These are phyloP conservation scores for Ptychodera flava DNA, from an alignment of 35 echinoderm and acorn worm genomes.

Conservation along the genomic window DNA sequence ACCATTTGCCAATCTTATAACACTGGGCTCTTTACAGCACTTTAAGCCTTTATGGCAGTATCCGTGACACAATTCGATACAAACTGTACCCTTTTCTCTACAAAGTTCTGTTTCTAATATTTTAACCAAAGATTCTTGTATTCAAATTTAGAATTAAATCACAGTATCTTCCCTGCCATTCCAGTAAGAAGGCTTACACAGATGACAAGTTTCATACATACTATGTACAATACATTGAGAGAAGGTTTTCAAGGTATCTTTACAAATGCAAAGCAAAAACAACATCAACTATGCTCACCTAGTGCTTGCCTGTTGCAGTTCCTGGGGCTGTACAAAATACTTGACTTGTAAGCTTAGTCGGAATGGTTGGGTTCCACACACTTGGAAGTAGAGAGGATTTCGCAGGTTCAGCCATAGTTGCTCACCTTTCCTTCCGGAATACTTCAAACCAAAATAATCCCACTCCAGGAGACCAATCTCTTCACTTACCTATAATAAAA, in stretches of 20 bases:
- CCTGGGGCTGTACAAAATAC: conserved; percentile 97
- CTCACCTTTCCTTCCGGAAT: conserved; percentile 72
- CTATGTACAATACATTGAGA: conserved; percentile 3
- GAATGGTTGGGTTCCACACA: conserved; percentile 70
- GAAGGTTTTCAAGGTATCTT: too few relatives aligned
- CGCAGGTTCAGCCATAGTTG: conserved; percentile 91
- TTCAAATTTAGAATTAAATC: too few relatives aligned
- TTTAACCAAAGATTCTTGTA: too few relatives aligned
- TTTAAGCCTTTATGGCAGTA: too few relatives aligned
- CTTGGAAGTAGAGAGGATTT: conserved; percentile 71
- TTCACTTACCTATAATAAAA: conserved; percentile 71
- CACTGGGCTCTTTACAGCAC: too few relatives aligned
- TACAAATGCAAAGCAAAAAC: too few relatives aligned
- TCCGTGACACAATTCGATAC: too few relatives aligned
- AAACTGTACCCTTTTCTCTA: too few relatives aligned
- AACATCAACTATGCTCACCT: too few relatives aligned
- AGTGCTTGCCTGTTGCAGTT: conserved; percentile 85
- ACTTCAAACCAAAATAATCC: conserved; percentile 93
- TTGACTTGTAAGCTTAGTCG: conserved; percentile 97
- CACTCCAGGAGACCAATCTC: conserved; percentile 81
- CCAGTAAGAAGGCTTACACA: conserved; percentile 7
- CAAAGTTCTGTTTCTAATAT: too few relatives aligned
- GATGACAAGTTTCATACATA: background rate
- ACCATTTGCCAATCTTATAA: too few relatives aligned
- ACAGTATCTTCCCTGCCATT: too few relatives aligned